A percentile compares a stretch with the other conserved stretches of the same genome.
phyloP scores from a whole-genome alignment of 2,797 vertebrate genomes.

The Coregonus ussuriensis region DNA sequence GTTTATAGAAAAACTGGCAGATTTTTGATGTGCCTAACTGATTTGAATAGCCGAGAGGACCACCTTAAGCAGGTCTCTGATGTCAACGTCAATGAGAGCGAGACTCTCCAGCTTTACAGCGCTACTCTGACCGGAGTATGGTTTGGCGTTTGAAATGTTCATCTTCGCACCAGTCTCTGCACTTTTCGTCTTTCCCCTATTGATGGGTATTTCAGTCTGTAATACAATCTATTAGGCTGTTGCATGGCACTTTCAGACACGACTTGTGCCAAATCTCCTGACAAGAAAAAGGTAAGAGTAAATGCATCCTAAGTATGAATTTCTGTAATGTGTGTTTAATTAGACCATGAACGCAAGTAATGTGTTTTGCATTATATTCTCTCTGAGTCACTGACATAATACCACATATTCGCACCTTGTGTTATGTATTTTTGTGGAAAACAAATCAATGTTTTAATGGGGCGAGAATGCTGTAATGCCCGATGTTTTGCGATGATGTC shows the following conservation, averaged over 20 bases:
- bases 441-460: not conserved
- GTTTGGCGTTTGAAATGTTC: slow-evolving; percentile 55
- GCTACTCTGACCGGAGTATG: slow-evolving; percentile 30
- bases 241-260: slow-evolving; percentile 29
- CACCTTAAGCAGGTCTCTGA: slow-evolving; percentile 61
- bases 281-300: slow-evolving; percentile 63
- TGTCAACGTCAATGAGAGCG: slow-evolving; percentile 55
- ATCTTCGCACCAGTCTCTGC: slow-evolving; percentile 44
- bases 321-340: not conserved
- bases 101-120: slow-evolving; percentile 44
- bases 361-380: not conserved
- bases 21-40: not conserved
- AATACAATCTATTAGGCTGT: slow-evolving; percentile 31
- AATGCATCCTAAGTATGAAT: not conserved
- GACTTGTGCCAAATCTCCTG: slow-evolving; percentile 35
- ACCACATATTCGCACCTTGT: not conserved
- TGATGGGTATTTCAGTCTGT: slow-evolving; percentile 21
- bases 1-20: too few relatives aligned
- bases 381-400: not conserved
- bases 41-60: slow-evolving; percentile 38
- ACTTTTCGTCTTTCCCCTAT: slow-evolving; percentile 47
- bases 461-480: not conserved
- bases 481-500: slow-evolving; percentile 16
- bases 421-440: not conserved
- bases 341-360: not conserved